Evolutionary conservation across 1,140 invertebrate species (phyloP).

Genomic region (Battus philenor): DNA sequence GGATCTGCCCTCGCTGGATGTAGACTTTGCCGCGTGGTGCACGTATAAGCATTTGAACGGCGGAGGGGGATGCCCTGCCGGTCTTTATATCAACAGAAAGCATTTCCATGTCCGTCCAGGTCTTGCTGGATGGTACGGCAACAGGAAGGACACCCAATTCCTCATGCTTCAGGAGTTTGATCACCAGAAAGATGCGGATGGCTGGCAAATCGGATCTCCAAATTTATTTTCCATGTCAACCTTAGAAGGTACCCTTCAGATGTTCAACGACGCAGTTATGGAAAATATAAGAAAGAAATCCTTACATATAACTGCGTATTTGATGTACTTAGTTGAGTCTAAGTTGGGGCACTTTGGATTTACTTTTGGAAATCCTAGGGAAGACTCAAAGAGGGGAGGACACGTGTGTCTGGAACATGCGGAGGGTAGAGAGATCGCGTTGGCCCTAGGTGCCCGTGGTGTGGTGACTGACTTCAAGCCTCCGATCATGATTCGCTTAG

Average conservation of each 20-base stretch:
- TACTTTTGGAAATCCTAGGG: slow-evolving; percentile 39
- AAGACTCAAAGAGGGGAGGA: slow-evolving; percentile 50
- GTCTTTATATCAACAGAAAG: slow-evolving; percentile 53
- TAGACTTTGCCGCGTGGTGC: slow-evolving; percentile 62
- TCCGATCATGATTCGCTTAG: slow-evolving; percentile 50
- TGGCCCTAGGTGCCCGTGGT: slow-evolving; percentile 37
- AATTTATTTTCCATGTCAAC: slow-evolving; percentile 44
- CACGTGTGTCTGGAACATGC: slow-evolving; percentile 54
- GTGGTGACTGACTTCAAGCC: slow-evolving; percentile 48
- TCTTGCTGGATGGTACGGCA: slow-evolving; percentile 57
- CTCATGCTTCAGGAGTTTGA: slow-evolving; percentile 51
- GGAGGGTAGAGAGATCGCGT: slow-evolving; percentile 51
- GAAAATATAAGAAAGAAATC: slow-evolving; percentile 50
- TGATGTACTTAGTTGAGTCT: slow-evolving; percentile 56
- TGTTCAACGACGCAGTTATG: slow-evolving; percentile 48
- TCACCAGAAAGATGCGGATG: slow-evolving; percentile 43
- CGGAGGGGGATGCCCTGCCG: slow-evolving; percentile 46
- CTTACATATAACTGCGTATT: slow-evolving; percentile 46
- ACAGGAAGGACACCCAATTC: slow-evolving; percentile 51
- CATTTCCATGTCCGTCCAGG: slow-evolving; percentile 47
- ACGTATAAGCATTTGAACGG: slow-evolving; percentile 65
- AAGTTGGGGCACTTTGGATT: slow-evolving; percentile 41
- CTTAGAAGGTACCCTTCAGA: slow-evolving; percentile 47
- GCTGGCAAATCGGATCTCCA: slow-evolving; percentile 58
- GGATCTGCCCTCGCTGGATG: slow-evolving; percentile 42